Evolutionary conservation across 2,113 vertebrate genomes (phyloP).

Genomic region (Lates calcarifer): DNA sequence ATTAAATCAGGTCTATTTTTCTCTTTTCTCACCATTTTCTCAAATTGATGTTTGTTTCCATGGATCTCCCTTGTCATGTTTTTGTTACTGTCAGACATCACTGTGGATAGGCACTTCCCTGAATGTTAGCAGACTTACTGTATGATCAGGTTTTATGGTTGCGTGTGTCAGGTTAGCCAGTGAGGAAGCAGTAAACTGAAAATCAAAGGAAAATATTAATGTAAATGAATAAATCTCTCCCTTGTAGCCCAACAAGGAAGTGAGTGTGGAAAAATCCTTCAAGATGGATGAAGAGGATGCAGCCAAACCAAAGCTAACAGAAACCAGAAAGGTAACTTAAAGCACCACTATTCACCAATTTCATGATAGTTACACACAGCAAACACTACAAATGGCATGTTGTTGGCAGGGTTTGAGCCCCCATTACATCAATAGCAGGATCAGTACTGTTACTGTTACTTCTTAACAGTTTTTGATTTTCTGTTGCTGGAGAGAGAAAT

Average conservation of each 20-base stretch:
- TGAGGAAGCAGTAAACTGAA: background rate
- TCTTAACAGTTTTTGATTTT: background rate
- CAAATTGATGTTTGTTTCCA: background rate
- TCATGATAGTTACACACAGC: background rate
- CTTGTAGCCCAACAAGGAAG: conserved; percentile 86
- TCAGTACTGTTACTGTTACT: background rate
- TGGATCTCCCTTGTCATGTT: background rate
- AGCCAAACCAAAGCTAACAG: conserved; percentile 86
- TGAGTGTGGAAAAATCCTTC: conserved; percentile 85
- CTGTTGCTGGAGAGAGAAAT: no score
- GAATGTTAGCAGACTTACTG: background rate
- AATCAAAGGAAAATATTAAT: background rate
- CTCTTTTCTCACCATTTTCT: background rate
- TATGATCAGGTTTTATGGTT: background rate
- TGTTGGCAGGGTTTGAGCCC: no score
- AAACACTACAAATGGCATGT: background rate
- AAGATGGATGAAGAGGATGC: conserved; percentile 88
- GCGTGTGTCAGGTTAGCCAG: background rate
- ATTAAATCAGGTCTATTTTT: background rate
- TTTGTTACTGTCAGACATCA: background rate
- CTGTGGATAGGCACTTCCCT: background rate
- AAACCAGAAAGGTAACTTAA: conserved; percentile 87
- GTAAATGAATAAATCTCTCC: background rate
- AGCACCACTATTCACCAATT: background rate
- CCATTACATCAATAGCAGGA: background rate